A percentile compares a stretch with the other conserved stretches of the same genome.
phyloP scores from a whole-genome alignment of 2,797 vertebrate genomes.

The Onychomys arenicola region DNA sequence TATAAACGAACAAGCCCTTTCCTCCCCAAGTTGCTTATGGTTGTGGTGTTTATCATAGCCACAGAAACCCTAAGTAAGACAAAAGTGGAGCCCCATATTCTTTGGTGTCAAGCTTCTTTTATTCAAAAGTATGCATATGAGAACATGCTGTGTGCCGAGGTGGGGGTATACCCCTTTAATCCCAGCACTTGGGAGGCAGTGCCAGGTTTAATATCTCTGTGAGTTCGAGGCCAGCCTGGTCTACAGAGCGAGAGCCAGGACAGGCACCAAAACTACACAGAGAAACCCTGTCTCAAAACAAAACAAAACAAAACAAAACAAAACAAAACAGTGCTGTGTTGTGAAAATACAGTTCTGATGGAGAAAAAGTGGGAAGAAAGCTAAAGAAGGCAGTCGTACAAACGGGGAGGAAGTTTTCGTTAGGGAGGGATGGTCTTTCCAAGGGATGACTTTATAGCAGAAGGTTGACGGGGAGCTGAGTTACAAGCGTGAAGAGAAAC shows the following conservation, averaged over 20 bases:
- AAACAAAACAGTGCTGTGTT: constrained; percentile 30
- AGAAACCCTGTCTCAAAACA: too few species aligned
- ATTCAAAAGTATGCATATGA: not conserved
- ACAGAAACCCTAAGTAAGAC: not conserved
- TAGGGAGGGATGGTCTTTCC: not conserved
- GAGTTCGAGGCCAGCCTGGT: too few species aligned
- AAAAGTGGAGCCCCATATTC: not conserved
- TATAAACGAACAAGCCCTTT: not conserved
- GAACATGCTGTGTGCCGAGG: not conserved
- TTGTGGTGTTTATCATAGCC: not conserved
- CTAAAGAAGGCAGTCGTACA: not conserved
- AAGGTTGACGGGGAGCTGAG: not conserved
- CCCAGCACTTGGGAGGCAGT: too few species aligned
- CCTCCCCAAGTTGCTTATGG: not conserved
- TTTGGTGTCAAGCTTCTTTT: not conserved
- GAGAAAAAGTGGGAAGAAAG: constrained; percentile 33
- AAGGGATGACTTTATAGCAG: not conserved
- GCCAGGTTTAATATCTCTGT: too few species aligned
- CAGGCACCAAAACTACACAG: too few species aligned
- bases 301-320: too few species aligned
- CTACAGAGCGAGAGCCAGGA: too few species aligned
- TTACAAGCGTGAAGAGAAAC: not conserved
- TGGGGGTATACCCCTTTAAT: too few species aligned
- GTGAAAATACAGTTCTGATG: constrained; percentile 5
- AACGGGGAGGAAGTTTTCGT: not conserved